phyloP scores from a whole-genome alignment of 2,797 vertebrate species.

The Nyctibius grandis region DNA sequence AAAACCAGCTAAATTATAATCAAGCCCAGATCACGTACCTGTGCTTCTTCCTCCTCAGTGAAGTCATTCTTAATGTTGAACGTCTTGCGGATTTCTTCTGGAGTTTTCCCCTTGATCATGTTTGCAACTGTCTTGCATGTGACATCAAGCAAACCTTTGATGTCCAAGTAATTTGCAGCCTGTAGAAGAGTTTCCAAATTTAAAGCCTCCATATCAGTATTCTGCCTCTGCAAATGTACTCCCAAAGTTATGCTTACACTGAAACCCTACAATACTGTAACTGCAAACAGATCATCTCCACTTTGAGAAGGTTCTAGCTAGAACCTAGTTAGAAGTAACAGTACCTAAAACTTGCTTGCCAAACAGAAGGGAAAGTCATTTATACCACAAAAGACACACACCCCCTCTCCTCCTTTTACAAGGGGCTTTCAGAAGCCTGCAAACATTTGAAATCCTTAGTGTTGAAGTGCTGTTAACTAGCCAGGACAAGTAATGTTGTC shows the following conservation, averaged over 20 bases:
- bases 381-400: not conserved
- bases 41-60: constrained; percentile 98
- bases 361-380: not conserved
- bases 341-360: not conserved
- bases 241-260: not conserved
- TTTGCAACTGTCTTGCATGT: constrained; percentile 96
- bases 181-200: constrained; percentile 62
- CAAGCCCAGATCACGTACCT: constrained; percentile 76
- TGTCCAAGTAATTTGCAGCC: constrained; percentile 99
- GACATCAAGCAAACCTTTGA: constrained; percentile 94
- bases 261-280: not conserved
- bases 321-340: not conserved
- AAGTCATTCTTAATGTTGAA: constrained; percentile 99
- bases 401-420: not conserved
- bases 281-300: not conserved
- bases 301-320: not conserved
- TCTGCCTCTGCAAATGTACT: not conserved
- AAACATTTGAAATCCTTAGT: not conserved
- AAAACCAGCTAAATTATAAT: not conserved
- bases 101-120: constrained; percentile 98
- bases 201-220: not conserved
- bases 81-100: constrained; percentile 98
- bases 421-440: not conserved
- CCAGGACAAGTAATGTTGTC: not conserved
- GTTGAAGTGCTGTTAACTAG: not conserved